Base-by-base conservation (phyloP, 2,113 vertebrate species). In the Lycaon pictus region DNA sequence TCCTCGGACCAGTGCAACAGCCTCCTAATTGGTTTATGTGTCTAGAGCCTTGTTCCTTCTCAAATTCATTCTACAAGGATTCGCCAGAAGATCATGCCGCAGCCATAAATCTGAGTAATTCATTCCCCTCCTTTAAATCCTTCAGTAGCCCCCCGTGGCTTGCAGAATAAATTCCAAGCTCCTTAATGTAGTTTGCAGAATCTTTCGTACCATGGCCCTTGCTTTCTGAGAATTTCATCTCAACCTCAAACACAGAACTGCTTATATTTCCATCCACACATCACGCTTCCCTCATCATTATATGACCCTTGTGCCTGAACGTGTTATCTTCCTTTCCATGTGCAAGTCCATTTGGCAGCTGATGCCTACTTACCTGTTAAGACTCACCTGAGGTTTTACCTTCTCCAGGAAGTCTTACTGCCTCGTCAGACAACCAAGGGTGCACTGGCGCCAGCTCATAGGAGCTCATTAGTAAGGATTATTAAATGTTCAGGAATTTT, bases 151-250 rank as follows among this genome's bases (percentile, higher is more conserved):
- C 48, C 17, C 32, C 0, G 0, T 51, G 43, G 12, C 25, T 9
- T 27, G 12, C 32, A 7, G 77, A 27, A 69, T 63, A 74, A 92
- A 85, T 63, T 69, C 81, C 63, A 43, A 69, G 9, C 2, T n/a
- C 77, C 63, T 84, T 53, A 48, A 76, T 81, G 19, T 16, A 81
- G 10, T 72, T 84, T 85, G 29, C 76, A 97, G 56, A 13, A 10
- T 81, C 13, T 81, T 79, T 72, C 2, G 10, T 56, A 37, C 56
- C 67, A 67, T 2, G 9, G 11, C 0, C 3, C 7, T 81, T 58
- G 48, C 43, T 71, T 79, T 97, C 84, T 63, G 84, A 90, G 63
- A 63, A 83, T 90, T 37, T 60, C 60, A 48, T 72, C 62, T 58
- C 29, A 60, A 56, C 7, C 25, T 90, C 43, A 48, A 84, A 58